These are phyloP conservation scores for Alviniconcha marisindica DNA, from an alignment of 1,140 invertebrate genomes.

Conservation along the genomic window DNA sequence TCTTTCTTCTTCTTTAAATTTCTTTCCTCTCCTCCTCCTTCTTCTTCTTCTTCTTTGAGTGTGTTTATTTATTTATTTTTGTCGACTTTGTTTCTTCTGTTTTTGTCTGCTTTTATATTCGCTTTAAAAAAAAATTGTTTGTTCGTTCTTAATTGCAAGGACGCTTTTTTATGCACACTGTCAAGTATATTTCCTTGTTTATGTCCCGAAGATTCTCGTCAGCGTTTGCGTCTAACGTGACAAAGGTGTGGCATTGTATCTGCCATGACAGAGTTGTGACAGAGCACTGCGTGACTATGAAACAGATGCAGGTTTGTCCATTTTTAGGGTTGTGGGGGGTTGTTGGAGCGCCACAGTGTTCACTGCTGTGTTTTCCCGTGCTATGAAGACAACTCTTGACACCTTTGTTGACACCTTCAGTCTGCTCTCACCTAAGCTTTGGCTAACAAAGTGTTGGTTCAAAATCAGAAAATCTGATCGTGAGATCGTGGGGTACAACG, in stretches of 20 bases:
- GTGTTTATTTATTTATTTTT: too few relatives aligned
- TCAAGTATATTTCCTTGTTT: not conserved
- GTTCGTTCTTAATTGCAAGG: too few relatives aligned
- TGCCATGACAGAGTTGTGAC: not conserved
- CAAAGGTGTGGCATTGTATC: not conserved
- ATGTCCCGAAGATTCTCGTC: not conserved
- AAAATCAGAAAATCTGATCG: not conserved
- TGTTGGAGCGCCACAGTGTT: not conserved
- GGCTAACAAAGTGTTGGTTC: not conserved
- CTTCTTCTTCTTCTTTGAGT: too few relatives aligned
- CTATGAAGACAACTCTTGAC: conserved; percentile 7
- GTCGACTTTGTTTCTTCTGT: too few relatives aligned
- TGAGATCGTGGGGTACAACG: not conserved
- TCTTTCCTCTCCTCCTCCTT: too few relatives aligned
- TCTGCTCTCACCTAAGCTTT: not conserved
- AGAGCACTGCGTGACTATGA: not conserved
- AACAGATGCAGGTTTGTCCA: not conserved
- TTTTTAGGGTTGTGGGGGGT: too few relatives aligned
- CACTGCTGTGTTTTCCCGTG: not conserved
- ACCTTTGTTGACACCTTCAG: not conserved
- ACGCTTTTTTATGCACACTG: too few relatives aligned
- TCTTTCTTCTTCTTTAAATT: too few relatives aligned
- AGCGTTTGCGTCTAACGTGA: too few relatives aligned
- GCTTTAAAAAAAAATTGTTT: too few relatives aligned
- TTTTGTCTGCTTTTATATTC: too few relatives aligned